Percentiles rank a stretch among this genome's conserved stretches.
These are phyloP conservation scores for Amphipyra tragopoginis DNA, from an alignment of 2,888 invertebrate species.

Conservation along the genomic window DNA sequence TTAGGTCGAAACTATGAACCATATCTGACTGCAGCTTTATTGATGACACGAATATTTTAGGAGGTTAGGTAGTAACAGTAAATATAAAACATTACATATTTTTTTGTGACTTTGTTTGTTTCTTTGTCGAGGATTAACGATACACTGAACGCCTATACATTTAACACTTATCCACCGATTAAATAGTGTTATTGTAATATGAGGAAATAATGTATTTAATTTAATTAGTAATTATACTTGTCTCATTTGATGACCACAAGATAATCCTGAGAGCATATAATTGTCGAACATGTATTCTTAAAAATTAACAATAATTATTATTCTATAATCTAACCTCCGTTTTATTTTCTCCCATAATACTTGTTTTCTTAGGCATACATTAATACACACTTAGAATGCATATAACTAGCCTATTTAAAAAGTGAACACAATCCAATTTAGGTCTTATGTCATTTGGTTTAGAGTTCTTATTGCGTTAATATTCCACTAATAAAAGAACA, in stretches of 20 bases:
- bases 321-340: constrained; percentile 42
- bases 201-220: constrained; percentile 7
- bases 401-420: constrained; percentile 78
- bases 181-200: constrained; percentile 23
- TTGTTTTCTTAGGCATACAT: constrained; percentile 71
- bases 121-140: not conserved
- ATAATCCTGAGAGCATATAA: not conserved
- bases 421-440: constrained; percentile 52
- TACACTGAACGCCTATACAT: constrained; percentile 19
- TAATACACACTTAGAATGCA: constrained; percentile 80
- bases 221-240: constrained; percentile 7
- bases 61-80: constrained; percentile 38
- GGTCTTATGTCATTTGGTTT: constrained; percentile 28
- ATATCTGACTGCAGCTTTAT: constrained; percentile 16
- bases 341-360: not conserved
- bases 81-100: not conserved
- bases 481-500: not conserved
- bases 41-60: constrained; percentile 7
- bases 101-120: not conserved
- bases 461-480: constrained; percentile 23
- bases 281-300: constrained; percentile 6
- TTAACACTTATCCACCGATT: constrained; percentile 18
- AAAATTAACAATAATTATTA: constrained; percentile 7
- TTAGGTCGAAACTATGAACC: not conserved
- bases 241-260: constrained; percentile 41